Percentiles rank a stretch among this genome's conserved stretches.
Evolutionary conservation across 2,888 invertebrate genomes (phyloP).

Genomic region (Thecophora atra): DNA sequence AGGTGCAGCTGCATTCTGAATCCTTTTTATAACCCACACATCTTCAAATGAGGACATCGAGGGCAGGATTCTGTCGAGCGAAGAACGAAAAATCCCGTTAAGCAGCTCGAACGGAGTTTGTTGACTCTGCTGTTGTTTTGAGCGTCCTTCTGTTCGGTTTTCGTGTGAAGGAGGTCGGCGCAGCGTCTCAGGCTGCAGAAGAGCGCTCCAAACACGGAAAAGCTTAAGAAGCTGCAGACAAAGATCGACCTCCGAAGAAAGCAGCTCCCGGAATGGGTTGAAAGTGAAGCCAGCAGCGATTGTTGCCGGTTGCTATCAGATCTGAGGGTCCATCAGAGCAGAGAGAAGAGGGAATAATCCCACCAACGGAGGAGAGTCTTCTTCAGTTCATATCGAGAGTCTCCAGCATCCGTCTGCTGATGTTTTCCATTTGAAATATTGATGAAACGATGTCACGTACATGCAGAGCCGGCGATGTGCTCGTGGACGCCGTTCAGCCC

Average conservation of each 20-base stretch:
- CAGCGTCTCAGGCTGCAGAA: conserved; percentile 33
- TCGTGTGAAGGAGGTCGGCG: conserved; percentile 61
- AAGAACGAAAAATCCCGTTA: conserved; percentile 41
- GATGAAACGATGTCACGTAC: conserved; percentile 14
- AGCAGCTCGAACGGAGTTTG: conserved; percentile 57
- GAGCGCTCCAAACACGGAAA: conserved; percentile 1
- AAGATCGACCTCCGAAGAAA: neutral
- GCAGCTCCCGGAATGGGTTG: neutral
- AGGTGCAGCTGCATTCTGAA: neutral
- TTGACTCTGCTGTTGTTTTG: conserved; percentile 56
- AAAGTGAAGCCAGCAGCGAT: neutral
- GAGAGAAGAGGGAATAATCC: neutral
- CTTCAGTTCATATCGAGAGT: too few species aligned
- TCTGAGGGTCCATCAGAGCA: neutral
- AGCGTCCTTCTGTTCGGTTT: conserved; percentile 53
- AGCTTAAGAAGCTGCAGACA: neutral
- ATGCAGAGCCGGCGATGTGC: neutral
- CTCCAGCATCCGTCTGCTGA: too few species aligned
- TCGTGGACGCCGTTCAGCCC: neutral
- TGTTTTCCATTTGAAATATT: neutral
- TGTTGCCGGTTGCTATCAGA: neutral
- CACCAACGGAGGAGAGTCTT: neutral
- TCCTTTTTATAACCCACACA: neutral
- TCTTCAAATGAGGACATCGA: conserved; percentile 7
- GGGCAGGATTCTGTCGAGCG: neutral